Conservation (phyloP, 2,113 vertebrate genomes). For the Epinephelus fuscoguttatus region DNA sequence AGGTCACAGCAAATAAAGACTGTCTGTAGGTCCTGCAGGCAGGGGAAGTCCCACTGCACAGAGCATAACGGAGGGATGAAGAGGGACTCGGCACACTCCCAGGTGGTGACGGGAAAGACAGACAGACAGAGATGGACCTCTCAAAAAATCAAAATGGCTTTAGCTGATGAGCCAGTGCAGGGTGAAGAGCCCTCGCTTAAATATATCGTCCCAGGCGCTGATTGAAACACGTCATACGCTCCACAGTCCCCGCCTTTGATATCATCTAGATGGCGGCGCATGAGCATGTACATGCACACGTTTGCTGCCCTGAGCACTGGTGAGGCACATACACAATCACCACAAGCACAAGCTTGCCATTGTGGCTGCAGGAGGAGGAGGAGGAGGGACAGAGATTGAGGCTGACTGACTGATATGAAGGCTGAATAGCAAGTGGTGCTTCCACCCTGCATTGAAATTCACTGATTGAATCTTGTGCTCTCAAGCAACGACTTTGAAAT, state of each 20-base stretch:
- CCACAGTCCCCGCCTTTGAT: constrained; percentile 2
- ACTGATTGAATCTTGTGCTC: constrained; percentile 68
- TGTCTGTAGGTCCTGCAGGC: constrained; percentile 5
- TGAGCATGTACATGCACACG: background rate
- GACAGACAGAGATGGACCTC: constrained; percentile 21
- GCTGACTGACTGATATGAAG: constrained; percentile 72
- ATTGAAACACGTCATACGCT: constrained; percentile 38
- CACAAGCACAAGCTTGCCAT: constrained; percentile 60
- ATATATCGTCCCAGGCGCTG: constrained; percentile 10
- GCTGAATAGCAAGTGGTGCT: constrained; percentile 68
- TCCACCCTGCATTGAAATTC: constrained; percentile 65
- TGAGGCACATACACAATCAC: constrained; percentile 23
- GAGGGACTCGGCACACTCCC: constrained; percentile 5
- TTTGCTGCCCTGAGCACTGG: background rate
- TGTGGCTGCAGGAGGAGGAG: constrained; percentile 53
- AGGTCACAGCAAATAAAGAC: constrained; percentile 34
- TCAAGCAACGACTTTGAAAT: constrained; percentile 60
- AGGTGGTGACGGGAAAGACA: constrained; percentile 24
- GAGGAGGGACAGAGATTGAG: constrained; percentile 55
- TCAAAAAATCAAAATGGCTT: constrained; percentile 44
- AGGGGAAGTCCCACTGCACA: constrained; percentile 13
- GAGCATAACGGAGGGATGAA: constrained; percentile 17
- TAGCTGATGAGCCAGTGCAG: constrained; percentile 35
- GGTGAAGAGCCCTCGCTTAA: constrained; percentile 14
- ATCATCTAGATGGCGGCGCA: background rate